phyloP scores from a whole-genome alignment of 2,888 invertebrate genomes.

The Athrips mouffetella region DNA sequence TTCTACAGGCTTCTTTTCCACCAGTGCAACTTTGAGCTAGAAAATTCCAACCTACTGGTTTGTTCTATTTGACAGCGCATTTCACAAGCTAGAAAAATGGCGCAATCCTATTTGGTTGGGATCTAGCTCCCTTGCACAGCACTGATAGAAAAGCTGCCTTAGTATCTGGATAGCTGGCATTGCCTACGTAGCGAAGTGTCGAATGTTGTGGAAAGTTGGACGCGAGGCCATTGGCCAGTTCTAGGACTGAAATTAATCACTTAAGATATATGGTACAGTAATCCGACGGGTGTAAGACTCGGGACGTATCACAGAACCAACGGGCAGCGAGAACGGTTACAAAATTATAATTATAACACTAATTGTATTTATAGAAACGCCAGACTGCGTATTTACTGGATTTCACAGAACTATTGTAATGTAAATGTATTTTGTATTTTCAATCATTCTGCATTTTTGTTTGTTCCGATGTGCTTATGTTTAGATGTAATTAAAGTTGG shows the following conservation, averaged over 20 bases:
- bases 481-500: slow-evolving; percentile 58
- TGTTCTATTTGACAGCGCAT: too few relatives aligned
- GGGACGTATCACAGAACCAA: slow-evolving; percentile 26
- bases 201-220: too few relatives aligned
- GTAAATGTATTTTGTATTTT: slow-evolving; percentile 64
- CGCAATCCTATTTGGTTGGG: too few relatives aligned
- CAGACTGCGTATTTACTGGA: slow-evolving; percentile 19
- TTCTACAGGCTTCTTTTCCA: too few relatives aligned
- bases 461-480: slow-evolving; percentile 59
- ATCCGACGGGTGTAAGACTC: slow-evolving; percentile 39
- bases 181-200: too few relatives aligned
- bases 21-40: too few relatives aligned
- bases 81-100: too few relatives aligned
- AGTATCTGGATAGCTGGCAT: too few relatives aligned
- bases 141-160: too few relatives aligned
- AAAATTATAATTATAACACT: slow-evolving; percentile 14
- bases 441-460: slow-evolving; percentile 57
- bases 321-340: slow-evolving; percentile 16
- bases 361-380: slow-evolving; percentile 18
- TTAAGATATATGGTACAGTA: slow-evolving; percentile 43
- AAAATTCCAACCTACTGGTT: too few relatives aligned
- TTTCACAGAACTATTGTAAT: slow-evolving; percentile 43
- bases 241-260: slow-evolving; percentile 47
- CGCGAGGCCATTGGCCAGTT: slow-evolving; percentile 32
- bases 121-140: too few relatives aligned